Conservation (phyloP, 2,888 invertebrate genomes). For the Eurytoma adleriae region DNA sequence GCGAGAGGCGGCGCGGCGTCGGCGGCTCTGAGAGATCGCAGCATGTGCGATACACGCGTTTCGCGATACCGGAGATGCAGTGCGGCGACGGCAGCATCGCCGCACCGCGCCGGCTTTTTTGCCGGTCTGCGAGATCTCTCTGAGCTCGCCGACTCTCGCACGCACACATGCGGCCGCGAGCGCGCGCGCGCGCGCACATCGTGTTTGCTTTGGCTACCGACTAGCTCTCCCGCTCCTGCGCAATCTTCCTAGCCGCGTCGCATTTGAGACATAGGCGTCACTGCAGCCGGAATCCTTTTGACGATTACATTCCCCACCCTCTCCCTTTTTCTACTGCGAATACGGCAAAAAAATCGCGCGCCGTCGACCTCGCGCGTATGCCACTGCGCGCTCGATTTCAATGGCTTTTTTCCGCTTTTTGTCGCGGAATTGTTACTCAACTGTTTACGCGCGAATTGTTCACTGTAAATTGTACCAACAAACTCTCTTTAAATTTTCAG, state of each 20-base stretch:
- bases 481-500: too few relatives aligned
- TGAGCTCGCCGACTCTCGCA: conserved; percentile 67
- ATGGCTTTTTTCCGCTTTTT: not conserved
- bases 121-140: conserved; percentile 72
- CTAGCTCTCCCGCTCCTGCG: conserved; percentile 16
- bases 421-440: too few relatives aligned
- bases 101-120: conserved; percentile 66
- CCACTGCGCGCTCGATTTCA: conserved; percentile 19
- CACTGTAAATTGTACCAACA: too few relatives aligned
- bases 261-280: conserved; percentile 38
- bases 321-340: not conserved
- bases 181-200: conserved; percentile 26
- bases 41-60: conserved; percentile 74
- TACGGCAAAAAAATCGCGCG: conserved; percentile 23
- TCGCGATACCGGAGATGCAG: conserved; percentile 63
- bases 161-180: conserved; percentile 33
- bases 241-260: conserved; percentile 39
- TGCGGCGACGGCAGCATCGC: conserved; percentile 13
- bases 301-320: conserved; percentile 21
- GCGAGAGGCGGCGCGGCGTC: conserved; percentile 24
- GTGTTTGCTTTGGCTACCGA: conserved; percentile 62
- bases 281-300: conserved; percentile 45
- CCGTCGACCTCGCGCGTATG: not conserved
- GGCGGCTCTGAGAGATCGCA: conserved; percentile 47
- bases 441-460: too few relatives aligned